Evolutionary conservation across 2,797 vertebrate species (phyloP).

Genomic region (Picus viridis): DNA sequence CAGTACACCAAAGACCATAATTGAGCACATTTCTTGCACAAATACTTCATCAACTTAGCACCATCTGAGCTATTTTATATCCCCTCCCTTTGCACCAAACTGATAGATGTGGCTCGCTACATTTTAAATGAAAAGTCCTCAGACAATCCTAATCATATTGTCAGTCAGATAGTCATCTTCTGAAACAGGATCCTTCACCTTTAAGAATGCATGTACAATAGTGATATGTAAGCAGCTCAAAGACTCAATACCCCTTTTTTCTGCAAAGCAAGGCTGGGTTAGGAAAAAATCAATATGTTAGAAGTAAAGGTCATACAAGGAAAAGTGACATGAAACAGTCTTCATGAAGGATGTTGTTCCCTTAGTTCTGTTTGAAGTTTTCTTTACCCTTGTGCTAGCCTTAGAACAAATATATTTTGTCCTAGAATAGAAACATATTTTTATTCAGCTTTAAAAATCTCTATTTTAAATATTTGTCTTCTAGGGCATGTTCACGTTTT

Average conservation of each 20-base stretch:
- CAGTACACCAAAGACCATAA: slow-evolving; percentile 1
- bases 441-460: slow-evolving; percentile 51
- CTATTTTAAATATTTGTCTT: slow-evolving; percentile 80
- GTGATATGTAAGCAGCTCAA: slow-evolving; percentile 82
- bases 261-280: slow-evolving; percentile 82
- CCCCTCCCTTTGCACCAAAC: slow-evolving; percentile 52
- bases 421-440: slow-evolving; percentile 69
- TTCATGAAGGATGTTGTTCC: slow-evolving; percentile 82
- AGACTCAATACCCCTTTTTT: slow-evolving; percentile 81
- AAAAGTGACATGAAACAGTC: slow-evolving; percentile 83
- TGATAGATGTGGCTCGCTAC: slow-evolving; percentile 46
- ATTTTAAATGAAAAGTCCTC: slow-evolving; percentile 77
- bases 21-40: slow-evolving; percentile 10
- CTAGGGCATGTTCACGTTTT: slow-evolving; percentile 48
- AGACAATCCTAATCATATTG: slow-evolving; percentile 79
- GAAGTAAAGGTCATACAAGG: slow-evolving; percentile 82
- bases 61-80: slow-evolving; percentile 14
- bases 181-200: slow-evolving; percentile 80
- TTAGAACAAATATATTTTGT: slow-evolving; percentile 74
- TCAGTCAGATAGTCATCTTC: slow-evolving; percentile 77
- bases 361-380: slow-evolving; percentile 81
- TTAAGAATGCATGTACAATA: slow-evolving; percentile 79
- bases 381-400: slow-evolving; percentile 76
- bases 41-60: slow-evolving; percentile 50
- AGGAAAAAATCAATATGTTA: slow-evolving; percentile 84